Evolutionary conservation across 2,113 vertebrate species (phyloP), one percentile per base, ranked within the genome.

Genomic region (Platycercus adscitus): DNA sequence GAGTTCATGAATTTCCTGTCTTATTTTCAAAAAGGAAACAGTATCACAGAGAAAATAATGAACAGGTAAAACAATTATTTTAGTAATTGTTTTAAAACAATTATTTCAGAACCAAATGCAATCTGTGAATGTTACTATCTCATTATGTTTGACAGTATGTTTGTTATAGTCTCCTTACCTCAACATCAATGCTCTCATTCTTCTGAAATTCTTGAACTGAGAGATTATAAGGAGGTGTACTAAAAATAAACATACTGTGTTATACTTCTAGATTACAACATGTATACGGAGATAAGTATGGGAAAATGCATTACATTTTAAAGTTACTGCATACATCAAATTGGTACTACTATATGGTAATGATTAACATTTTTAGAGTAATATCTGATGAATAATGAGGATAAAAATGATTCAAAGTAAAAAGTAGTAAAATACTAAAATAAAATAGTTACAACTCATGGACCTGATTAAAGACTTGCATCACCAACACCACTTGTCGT

Each of bases 121-220:
- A 60, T 33, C 81, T 71, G 10, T 60, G 68, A 75, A 70, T 14
- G 4, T 43, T 47, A 85, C 26, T 60, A 47, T 53, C 24, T 78
- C 0, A 0, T 76, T 56, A 60, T 11, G 29, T 63, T 82, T 15
- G 10, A 77, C 21, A 60, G 52, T 33, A 10, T 64, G 68, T 75
- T 63, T 66, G 14, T 47, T 84, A 50, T 6, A 79, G 46, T 71
- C 77, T 97, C 25, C 98, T 98, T 95, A 99, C 99, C 98, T 99
- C 99, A 52, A 99, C 99, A 96, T 99, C 99, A 94, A 99, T 98
- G 91, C 97, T 98, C 98, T 99, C 99, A 94, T 99, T 99, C 98
- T 99, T 99, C 97, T 99, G 99, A 98, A 99, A 99, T 93, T 99
- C 99, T 98, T 99, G 99, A 98, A 99, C 99, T 82, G 99, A 99